Evolutionary conservation across 35 echinoderm and acorn worm genomes (phyloP).

Genomic region (Strongylocentrotus purpuratus): DNA sequence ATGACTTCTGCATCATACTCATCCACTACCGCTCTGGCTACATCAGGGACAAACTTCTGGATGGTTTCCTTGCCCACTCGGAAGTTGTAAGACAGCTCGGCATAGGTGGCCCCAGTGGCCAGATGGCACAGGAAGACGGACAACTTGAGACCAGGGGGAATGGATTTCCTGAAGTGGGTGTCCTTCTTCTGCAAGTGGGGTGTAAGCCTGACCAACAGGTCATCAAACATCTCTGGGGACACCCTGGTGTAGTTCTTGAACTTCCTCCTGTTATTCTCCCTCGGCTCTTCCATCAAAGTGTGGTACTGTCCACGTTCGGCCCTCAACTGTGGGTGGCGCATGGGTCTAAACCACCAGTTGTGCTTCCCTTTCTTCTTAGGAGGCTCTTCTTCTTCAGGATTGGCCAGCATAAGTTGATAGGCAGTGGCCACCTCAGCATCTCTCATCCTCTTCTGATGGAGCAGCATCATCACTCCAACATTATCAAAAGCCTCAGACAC

Average conservation of each 20-base stretch:
- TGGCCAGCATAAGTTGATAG: conserved; percentile 19
- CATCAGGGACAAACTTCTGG: conserved; percentile 32
- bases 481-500: conserved; percentile 32
- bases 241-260: no score
- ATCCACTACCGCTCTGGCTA: conserved; percentile 17
- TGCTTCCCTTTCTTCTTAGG: conserved; percentile 24
- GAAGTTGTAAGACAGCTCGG: conserved; percentile 22
- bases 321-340: no score
- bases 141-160: conserved; percentile 22
- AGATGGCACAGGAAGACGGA: conserved; percentile 24
- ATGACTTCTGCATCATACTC: conserved; percentile 27
- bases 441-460: conserved; percentile 25
- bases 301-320: no score
- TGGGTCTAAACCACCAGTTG: neutral
- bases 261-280: no score
- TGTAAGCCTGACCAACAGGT: no score
- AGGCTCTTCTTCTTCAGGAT: conserved; percentile 32
- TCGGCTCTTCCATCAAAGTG: no score
- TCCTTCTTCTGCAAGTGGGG: no score
- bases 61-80: conserved; percentile 35
- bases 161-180: no score
- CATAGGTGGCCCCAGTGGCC: conserved; percentile 23
- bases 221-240: no score
- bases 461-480: conserved; percentile 18
- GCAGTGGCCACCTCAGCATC: conserved; percentile 29